Evolutionary conservation across 2,888 invertebrate species (phyloP).

Genomic region (Tiliacea citrago): DNA sequence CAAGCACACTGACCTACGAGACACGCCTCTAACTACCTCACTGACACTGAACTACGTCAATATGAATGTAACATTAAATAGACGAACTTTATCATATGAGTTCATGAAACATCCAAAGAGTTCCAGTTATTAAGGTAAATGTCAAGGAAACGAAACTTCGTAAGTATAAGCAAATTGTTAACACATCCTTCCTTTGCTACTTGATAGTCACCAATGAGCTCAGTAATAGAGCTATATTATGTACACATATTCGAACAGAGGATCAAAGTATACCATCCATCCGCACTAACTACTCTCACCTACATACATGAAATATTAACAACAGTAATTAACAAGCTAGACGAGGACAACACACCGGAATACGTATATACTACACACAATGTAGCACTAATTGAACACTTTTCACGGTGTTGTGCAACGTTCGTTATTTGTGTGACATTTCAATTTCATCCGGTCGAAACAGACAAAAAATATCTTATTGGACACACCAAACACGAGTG

Average conservation of each 20-base stretch:
- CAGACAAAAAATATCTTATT: slow-evolving; percentile 63
- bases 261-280: slow-evolving; percentile 47
- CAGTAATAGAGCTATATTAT: slow-evolving; percentile 32
- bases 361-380: slow-evolving; percentile 47
- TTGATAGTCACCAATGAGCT: slow-evolving; percentile 24
- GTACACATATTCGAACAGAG: slow-evolving; percentile 28
- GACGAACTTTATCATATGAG: slow-evolving; percentile 6
- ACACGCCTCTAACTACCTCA: slow-evolving; percentile 6
- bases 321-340: slow-evolving; percentile 67
- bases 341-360: slow-evolving; percentile 56
- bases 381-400: slow-evolving; percentile 69
- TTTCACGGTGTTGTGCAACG: slow-evolving; percentile 55
- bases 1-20: slow-evolving; percentile 47
- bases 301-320: slow-evolving; percentile 58
- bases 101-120: background rate
- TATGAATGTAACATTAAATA: slow-evolving; percentile 1
- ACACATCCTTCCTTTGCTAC: slow-evolving; percentile 18
- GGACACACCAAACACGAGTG: slow-evolving; percentile 46
- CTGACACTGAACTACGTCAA: background rate
- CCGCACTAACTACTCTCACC: slow-evolving; percentile 48
- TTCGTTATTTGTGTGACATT: slow-evolving; percentile 69
- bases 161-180: slow-evolving; percentile 10
- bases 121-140: slow-evolving; percentile 2
- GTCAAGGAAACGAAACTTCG: slow-evolving; percentile 15
- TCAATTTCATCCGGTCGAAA: slow-evolving; percentile 69